Evolutionary conservation across 2,888 invertebrate species (phyloP).

Genomic region (Tachina grossa): DNA sequence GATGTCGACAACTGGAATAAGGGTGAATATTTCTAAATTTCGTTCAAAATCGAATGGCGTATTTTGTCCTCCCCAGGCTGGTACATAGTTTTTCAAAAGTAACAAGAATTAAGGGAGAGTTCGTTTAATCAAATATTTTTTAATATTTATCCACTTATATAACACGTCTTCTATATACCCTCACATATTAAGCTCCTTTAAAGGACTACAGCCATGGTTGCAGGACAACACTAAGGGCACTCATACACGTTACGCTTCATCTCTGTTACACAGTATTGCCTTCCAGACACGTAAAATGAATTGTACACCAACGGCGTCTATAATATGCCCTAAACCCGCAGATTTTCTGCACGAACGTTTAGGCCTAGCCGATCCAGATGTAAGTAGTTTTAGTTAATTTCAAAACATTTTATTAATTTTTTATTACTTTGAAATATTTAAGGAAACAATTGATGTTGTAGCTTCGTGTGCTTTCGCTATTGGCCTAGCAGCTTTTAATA

Average conservation of each 20-base stretch:
- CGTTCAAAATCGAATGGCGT: too few species aligned
- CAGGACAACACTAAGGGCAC: conserved; percentile 91
- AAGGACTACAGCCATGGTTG: conserved; percentile 91
- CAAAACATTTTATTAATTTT: not conserved
- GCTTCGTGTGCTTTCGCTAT: conserved; percentile 92
- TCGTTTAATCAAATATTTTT: too few species aligned
- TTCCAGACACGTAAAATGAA: conserved; percentile 85
- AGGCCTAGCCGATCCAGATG: conserved; percentile 82
- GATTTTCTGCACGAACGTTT: conserved; percentile 82
- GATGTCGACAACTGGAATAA: too few species aligned
- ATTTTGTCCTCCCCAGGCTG: too few species aligned
- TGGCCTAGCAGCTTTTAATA: conserved; percentile 91
- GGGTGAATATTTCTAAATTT: too few species aligned
- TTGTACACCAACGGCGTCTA: conserved; percentile 83
- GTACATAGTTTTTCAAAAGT: too few species aligned
- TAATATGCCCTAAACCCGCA: conserved; percentile 81
- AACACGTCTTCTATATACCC: not conserved
- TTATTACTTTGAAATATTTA: conserved; percentile 53
- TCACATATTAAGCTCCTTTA: conserved; percentile 86
- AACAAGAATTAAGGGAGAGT: too few species aligned
- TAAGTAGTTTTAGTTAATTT: conserved; percentile 69
- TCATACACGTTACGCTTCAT: conserved; percentile 91
- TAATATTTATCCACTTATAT: not conserved
- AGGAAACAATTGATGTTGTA: conserved; percentile 90
- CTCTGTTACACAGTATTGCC: conserved; percentile 88